Conservation (phyloP, 2,113 vertebrate genomes). For the Rhombomys opimus region DNA sequence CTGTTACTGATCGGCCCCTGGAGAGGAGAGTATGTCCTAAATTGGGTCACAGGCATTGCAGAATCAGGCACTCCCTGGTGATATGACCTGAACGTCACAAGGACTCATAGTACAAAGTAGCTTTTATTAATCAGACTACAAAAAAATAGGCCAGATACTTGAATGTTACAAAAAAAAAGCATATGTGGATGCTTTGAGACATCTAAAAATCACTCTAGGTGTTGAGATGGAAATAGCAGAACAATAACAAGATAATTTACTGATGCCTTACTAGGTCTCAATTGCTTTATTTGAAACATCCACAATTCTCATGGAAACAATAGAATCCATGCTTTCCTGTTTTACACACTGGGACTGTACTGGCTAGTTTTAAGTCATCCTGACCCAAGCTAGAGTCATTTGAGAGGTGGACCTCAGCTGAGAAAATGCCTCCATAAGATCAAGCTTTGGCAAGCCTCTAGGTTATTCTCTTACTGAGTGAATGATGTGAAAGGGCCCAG, state of each 20-base stretch:
- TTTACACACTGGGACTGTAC: neutral
- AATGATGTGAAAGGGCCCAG: neutral
- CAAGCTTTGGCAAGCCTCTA: neutral
- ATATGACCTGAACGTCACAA: neutral
- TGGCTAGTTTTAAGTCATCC: neutral
- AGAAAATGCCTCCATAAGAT: neutral
- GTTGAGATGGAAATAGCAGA: constrained; percentile 19
- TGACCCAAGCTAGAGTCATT: neutral
- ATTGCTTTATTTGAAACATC: neutral
- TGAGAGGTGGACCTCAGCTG: neutral
- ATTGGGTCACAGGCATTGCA: neutral
- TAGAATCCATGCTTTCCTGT: neutral
- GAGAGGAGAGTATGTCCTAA: neutral
- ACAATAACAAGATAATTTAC: neutral
- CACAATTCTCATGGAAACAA: neutral
- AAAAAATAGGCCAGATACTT: neutral
- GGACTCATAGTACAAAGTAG: neutral
- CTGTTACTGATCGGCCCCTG: neutral
- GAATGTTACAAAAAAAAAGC: neutral
- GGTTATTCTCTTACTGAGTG: neutral
- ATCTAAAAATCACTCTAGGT: neutral
- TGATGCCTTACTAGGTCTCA: neutral
- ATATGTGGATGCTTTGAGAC: neutral
- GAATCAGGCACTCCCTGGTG: constrained; percentile 13
- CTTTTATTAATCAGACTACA: neutral